Percentiles rank a stretch among this genome's conserved stretches.
Conservation (phyloP, 2,797 vertebrate species). For the Champsocephalus gunnari region DNA sequence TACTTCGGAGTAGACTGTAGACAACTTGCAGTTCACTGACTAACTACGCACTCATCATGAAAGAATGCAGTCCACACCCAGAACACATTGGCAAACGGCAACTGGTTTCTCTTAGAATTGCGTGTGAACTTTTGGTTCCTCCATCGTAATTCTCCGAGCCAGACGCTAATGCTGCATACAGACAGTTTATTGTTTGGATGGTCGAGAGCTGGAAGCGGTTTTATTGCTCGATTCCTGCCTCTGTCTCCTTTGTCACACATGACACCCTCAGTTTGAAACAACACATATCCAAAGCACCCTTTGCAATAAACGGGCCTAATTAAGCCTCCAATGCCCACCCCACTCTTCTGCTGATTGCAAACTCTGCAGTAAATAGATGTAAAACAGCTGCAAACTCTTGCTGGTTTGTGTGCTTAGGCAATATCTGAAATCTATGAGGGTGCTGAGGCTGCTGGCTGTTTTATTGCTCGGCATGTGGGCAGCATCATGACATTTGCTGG, state of each 20-base stretch:
- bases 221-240: constrained; percentile 6
- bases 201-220: constrained; percentile 8
- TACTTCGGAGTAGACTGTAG: constrained; percentile 44
- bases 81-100: constrained; percentile 4
- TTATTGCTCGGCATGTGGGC: constrained; percentile 67
- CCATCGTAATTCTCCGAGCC: constrained; percentile 30
- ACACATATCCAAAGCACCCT: background rate
- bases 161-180: constrained; percentile 18
- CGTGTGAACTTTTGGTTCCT: constrained; percentile 23
- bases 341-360: constrained; percentile 34
- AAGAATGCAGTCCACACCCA: background rate
- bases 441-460: constrained; percentile 60
- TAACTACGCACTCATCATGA: constrained; percentile 13
- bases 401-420: constrained; percentile 64
- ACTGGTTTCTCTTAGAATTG: constrained; percentile 23
- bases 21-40: constrained; percentile 30
- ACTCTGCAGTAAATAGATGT: constrained; percentile 63
- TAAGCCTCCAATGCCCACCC: background rate
- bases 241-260: background rate
- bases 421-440: constrained; percentile 40
- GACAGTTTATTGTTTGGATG: constrained; percentile 4
- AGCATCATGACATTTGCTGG: constrained; percentile 61
- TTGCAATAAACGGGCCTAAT: background rate
- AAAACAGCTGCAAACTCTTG: constrained; percentile 66
- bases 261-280: background rate